These are phyloP conservation scores for Pandemis heparana DNA, from an alignment of 2,888 invertebrate genomes.

Conservation along the genomic window DNA sequence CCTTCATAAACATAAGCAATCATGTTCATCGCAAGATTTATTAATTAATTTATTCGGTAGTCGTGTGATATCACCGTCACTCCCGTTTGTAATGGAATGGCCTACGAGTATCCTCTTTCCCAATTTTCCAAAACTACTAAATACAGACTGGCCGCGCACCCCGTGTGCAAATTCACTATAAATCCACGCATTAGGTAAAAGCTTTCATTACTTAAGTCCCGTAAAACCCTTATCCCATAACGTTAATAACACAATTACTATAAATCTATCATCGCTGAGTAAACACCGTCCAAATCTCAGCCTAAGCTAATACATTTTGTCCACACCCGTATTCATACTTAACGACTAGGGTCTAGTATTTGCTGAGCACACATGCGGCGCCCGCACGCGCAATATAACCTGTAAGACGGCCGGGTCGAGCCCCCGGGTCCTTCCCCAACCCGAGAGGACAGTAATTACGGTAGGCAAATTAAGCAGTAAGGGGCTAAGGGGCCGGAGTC, in stretches of 20 bases:
- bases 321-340: slow-evolving; percentile 85
- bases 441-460: slow-evolving; percentile 86
- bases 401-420: slow-evolving; percentile 81
- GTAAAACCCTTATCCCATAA: slow-evolving; percentile 86
- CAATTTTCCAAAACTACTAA: slow-evolving; percentile 52
- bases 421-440: slow-evolving; percentile 79
- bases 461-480: slow-evolving; percentile 87
- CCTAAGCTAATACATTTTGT: slow-evolving; percentile 86
- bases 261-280: slow-evolving; percentile 85
- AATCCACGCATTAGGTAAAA: slow-evolving; percentile 82
- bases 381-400: slow-evolving; percentile 84
- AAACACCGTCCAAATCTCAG: slow-evolving; percentile 85
- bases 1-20: slow-evolving; percentile 13
- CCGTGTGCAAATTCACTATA: slow-evolving; percentile 80
- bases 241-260: slow-evolving; percentile 86
- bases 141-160: slow-evolving; percentile 67
- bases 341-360: slow-evolving; percentile 83
- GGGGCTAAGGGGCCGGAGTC: slow-evolving; percentile 78
- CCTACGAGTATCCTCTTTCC: slow-evolving; percentile 18
- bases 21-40: background rate
- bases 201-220: slow-evolving; percentile 85
- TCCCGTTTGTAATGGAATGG: slow-evolving; percentile 11
- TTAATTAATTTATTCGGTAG: background rate
- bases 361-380: slow-evolving; percentile 82
- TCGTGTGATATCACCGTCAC: slow-evolving; percentile 7